These are phyloP conservation scores for Balanococcus diminutus DNA, from an alignment of 2,888 invertebrate genomes.

Conservation along the genomic window DNA sequence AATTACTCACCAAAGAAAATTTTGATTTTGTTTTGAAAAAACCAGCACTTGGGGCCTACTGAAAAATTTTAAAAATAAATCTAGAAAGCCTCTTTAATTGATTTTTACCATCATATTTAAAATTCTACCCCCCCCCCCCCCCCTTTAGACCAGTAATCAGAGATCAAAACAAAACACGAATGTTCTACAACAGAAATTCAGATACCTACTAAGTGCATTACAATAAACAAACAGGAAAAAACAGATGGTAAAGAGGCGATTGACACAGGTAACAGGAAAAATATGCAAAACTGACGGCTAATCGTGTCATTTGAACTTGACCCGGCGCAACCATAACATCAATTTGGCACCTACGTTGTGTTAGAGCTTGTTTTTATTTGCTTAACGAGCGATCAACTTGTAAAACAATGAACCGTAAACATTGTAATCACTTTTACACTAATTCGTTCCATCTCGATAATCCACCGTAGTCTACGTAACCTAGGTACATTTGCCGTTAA, in stretches of 20 bases:
- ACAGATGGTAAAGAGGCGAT: neutral
- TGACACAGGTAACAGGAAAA: neutral
- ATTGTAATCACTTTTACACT: conserved; percentile 29
- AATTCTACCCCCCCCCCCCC: too few relatives aligned
- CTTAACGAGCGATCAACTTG: conserved; percentile 21
- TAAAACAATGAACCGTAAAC: conserved; percentile 32
- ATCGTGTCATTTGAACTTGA: conserved; percentile 7
- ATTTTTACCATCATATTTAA: too few relatives aligned
- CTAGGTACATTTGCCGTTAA: conserved; percentile 4
- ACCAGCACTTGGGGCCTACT: too few relatives aligned
- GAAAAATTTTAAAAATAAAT: too few relatives aligned
- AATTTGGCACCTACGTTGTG: neutral
- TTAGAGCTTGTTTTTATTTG: conserved; percentile 4
- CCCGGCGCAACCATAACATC: neutral
- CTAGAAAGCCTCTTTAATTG: too few relatives aligned
- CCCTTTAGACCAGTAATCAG: too few relatives aligned
- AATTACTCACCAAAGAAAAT: too few relatives aligned
- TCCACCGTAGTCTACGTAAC: neutral
- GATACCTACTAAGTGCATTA: too few relatives aligned
- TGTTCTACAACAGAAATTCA: too few relatives aligned
- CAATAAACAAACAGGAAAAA: too few relatives aligned
- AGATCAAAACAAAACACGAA: too few relatives aligned
- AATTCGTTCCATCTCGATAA: conserved; percentile 34
- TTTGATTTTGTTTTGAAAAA: too few relatives aligned
- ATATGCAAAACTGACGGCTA: neutral